These are phyloP conservation scores for Lathronympha strigana DNA, from an alignment of 2,888 invertebrate species.

Conservation along the genomic window DNA sequence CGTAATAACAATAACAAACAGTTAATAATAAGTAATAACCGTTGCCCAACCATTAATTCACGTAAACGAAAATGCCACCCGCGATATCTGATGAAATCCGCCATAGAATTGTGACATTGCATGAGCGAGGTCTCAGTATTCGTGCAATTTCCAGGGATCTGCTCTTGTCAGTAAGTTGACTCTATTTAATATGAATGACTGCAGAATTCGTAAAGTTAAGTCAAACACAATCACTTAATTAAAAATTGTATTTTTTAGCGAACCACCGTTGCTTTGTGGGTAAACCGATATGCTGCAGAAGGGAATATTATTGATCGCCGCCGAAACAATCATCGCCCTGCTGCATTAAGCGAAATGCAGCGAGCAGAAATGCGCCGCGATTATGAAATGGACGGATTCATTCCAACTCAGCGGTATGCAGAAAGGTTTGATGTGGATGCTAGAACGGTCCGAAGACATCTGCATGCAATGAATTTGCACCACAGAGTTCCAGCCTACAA, in stretches of 20 bases:
- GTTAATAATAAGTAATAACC: too few relatives aligned
- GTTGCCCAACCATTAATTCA: too few relatives aligned
- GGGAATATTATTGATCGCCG: neutral
- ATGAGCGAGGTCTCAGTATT: neutral
- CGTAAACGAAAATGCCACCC: neutral
- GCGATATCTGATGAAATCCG: neutral
- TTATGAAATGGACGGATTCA: conserved; percentile 3
- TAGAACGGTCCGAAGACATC: conserved; percentile 1
- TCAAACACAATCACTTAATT: neutral
- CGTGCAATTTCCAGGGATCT: conserved; percentile 2
- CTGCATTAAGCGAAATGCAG: conserved; percentile 3
- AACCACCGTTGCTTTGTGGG: neutral
- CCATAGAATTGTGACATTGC: neutral
- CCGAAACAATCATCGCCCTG: conserved; percentile 1
- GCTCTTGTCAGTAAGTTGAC: neutral
- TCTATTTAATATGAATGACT: neutral
- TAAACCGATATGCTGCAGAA: neutral
- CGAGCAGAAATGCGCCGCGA: neutral
- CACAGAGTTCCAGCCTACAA: neutral
- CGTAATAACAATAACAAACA: too few relatives aligned
- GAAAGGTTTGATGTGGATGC: conserved; percentile 5
- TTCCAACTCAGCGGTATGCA: neutral
- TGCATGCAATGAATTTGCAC: conserved; percentile 1
- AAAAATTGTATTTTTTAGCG: conserved; percentile 1
- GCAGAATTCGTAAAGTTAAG: neutral